These are phyloP conservation scores for Herpetotheres cachinnans DNA, from an alignment of 2,113 vertebrate species.

Conservation along the genomic window DNA sequence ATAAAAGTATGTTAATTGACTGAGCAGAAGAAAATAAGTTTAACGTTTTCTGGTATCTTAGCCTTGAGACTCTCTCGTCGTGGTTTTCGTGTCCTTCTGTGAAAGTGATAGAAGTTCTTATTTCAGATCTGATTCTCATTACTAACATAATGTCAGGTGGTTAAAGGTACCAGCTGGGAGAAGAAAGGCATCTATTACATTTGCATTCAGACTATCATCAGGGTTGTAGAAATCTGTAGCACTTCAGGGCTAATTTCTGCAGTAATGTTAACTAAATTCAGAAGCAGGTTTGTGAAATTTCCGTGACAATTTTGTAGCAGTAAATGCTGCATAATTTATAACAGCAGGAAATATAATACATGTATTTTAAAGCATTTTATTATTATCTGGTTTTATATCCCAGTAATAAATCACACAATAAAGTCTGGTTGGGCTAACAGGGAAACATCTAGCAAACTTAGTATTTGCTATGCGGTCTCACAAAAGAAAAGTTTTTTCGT, in stretches of 20 bases:
- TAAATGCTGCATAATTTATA: constrained; percentile 32
- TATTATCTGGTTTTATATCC: not conserved
- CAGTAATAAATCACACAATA: not conserved
- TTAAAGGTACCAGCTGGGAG: constrained; percentile 45
- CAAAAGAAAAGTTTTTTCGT: not conserved
- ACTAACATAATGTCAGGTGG: constrained; percentile 23
- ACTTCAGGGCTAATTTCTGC: constrained; percentile 39
- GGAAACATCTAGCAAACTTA: not conserved
- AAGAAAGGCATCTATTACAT: constrained; percentile 38
- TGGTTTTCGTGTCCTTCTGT: not conserved
- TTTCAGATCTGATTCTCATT: constrained; percentile 35
- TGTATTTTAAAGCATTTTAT: constrained; percentile 6
- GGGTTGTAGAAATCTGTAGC: not conserved
- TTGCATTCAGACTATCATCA: constrained; percentile 22
- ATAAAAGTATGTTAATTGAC: not conserved
- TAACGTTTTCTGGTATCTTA: not conserved
- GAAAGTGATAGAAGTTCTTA: not conserved
- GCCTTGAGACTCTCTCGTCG: not conserved
- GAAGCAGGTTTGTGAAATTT: constrained; percentile 32
- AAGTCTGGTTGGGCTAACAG: not conserved
- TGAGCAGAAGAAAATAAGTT: not conserved
- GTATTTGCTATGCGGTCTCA: not conserved
- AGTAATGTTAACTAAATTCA: constrained; percentile 6
- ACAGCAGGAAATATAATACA: not conserved
- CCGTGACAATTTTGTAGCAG: not conserved